Conservation (phyloP, 2,888 invertebrate genomes). For the Morpho helenor region DNA sequence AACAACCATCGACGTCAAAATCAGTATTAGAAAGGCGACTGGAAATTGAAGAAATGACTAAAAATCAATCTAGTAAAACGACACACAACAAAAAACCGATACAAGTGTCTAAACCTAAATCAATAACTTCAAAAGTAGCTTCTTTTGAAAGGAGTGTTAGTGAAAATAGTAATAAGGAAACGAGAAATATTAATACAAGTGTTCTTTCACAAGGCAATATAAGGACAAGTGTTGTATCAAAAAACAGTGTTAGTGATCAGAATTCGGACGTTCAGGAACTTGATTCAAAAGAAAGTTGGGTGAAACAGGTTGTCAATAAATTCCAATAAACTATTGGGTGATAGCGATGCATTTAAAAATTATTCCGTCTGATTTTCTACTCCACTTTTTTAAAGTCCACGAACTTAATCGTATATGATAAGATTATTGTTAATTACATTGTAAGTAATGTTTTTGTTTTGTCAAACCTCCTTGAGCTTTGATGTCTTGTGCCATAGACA, state of each 20-base stretch:
- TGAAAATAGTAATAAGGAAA: constrained; percentile 42
- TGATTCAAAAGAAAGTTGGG: constrained; percentile 82
- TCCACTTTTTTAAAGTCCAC: constrained; percentile 45
- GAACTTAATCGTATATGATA: constrained; percentile 26
- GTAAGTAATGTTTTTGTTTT: constrained; percentile 50
- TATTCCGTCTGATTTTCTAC: constrained; percentile 36
- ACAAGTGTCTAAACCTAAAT: constrained; percentile 47
- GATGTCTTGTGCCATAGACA: constrained; percentile 69
- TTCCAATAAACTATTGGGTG: constrained; percentile 75
- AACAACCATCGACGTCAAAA: constrained; percentile 60
- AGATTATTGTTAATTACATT: constrained; percentile 34
- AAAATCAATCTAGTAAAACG: constrained; percentile 43
- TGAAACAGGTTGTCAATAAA: constrained; percentile 86
- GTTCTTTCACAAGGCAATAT: constrained; percentile 1
- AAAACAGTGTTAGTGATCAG: constrained; percentile 15
- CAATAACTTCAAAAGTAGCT: constrained; percentile 61
- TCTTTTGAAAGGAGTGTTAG: constrained; percentile 53
- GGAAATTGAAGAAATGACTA: constrained; percentile 67
- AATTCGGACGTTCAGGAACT: constrained; percentile 31
- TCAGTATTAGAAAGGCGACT: constrained; percentile 68
- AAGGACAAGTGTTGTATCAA: constrained; percentile 7
- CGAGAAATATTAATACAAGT: constrained; percentile 26
- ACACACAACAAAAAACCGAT: constrained; percentile 48
- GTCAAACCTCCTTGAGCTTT: constrained; percentile 53
- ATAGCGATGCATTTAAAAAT: constrained; percentile 52